A percentile compares a stretch with the other conserved stretches of the same genome.
These are phyloP conservation scores for Oryctes rhinoceros DNA, from an alignment of 1,140 invertebrate species.

Conservation along the genomic window DNA sequence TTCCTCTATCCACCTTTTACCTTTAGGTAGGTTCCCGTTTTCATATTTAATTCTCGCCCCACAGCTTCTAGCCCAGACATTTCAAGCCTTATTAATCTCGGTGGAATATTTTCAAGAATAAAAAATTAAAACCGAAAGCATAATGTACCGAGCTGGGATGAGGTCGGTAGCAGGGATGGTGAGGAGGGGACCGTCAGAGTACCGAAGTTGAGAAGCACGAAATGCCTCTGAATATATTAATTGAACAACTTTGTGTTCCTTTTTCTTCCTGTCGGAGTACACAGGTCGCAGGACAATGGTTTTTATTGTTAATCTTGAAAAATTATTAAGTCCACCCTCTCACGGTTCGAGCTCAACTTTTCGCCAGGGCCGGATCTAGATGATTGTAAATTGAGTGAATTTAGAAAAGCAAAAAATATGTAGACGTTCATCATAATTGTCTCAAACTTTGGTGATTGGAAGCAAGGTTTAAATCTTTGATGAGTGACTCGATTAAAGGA, in stretches of 20 bases:
- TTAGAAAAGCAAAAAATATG: too few relatives aligned
- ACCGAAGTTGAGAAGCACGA: constrained; percentile 24
- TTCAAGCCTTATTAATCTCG: constrained; percentile 57
- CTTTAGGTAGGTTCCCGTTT: constrained; percentile 43
- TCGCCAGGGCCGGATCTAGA: constrained; percentile 16
- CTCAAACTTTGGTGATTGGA: too few relatives aligned
- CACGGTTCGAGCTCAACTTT: not conserved
- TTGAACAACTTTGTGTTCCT: constrained; percentile 56
- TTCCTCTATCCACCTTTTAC: not conserved
- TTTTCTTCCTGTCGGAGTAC: constrained; percentile 47
- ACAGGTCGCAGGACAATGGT: constrained; percentile 51
- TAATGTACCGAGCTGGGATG: constrained; percentile 52
- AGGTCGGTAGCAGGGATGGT: constrained; percentile 40
- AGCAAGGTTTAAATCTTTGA: too few relatives aligned
- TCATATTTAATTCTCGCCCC: constrained; percentile 57
- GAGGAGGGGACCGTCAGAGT: constrained; percentile 18
- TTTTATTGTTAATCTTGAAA: constrained; percentile 55
- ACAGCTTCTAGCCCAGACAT: constrained; percentile 51
- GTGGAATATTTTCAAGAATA: constrained; percentile 57
- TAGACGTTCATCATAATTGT: too few relatives aligned
- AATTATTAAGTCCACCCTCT: constrained; percentile 42
- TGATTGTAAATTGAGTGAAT: not conserved
- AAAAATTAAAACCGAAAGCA: constrained; percentile 59
- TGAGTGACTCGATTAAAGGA: too few relatives aligned
- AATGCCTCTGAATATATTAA: constrained; percentile 55